Evolutionary conservation across 1,140 invertebrate species (phyloP), one percentile per base, ranked within the genome.

Genomic region (Daktulosphaira vitifoliae): DNA sequence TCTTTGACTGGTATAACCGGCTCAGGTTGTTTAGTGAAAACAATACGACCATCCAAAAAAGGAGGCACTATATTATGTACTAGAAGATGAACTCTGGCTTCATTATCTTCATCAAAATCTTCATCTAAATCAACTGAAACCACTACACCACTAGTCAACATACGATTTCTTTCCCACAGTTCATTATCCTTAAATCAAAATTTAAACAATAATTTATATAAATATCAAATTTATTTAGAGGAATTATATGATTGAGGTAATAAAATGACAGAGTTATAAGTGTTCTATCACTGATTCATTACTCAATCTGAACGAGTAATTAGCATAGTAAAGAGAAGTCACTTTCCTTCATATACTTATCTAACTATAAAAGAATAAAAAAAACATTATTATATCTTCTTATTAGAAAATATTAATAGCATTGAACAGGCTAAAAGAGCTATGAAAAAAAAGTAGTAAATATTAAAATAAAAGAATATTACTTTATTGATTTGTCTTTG

Each of bases 1-100:
- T 99, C 97, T 80, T 91, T 82, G 13, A 88, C 87, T 54, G 92
- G 92, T 70, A 98, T 84, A 53, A 98, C 89, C 56, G 94, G 94
- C 75, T 99, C 95, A 8, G 93, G 93, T 75, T 99, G 96, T 74
- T 99, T 99, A 0, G 97, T 99, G 72, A 99, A 99, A 0, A 98
- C 95, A 72, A 99, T 98, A 42, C 96, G 80, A 1, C 96, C 97
- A 79, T 99, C 97, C 2, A 99, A 78, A 77, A 99, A 99, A 7
- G 97, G 97, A 2, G 97, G 97, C 4, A 99, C 91, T 54, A 98
- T 95, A 74, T 99, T 98, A 73, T 98, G 95, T 1, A 99, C 96
- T 15, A 99, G 77, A 7, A 99, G 76, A 80, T 99, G 95, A 1
- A 99, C 95, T 66, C 95, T 78, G 29, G 91, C 94, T 78, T 95